Evolutionary conservation across 2,888 invertebrate species (phyloP).

Genomic region (Megastigmus dorsalis): DNA sequence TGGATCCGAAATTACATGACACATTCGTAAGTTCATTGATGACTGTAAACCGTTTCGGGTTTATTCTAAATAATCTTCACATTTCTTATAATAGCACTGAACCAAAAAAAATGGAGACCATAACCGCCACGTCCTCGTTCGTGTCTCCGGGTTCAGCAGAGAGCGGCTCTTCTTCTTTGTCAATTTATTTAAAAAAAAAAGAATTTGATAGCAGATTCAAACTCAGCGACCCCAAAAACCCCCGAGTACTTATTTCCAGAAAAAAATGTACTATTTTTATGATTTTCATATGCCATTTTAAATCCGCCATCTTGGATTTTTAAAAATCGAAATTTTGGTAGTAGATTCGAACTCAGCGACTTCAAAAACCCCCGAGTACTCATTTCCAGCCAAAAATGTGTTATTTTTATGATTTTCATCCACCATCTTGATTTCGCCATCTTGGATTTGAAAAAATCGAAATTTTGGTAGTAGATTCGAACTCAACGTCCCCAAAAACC

Average conservation of each 20-base stretch:
- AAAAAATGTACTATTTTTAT: no score
- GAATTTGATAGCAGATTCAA: no score
- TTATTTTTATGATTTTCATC: no score
- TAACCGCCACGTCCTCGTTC: no score
- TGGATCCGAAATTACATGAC: no score
- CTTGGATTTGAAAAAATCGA: no score
- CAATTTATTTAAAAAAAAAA: not conserved
- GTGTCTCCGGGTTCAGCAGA: not conserved
- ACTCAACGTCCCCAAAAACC: no score
- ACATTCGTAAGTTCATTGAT: no score
- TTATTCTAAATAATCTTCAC: not conserved
- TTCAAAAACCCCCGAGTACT: not conserved
- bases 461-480: no score
- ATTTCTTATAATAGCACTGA: not conserved
- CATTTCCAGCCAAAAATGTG: not conserved
- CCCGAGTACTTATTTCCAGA: not conserved
- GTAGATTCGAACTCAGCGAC: not conserved
- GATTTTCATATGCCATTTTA: slow-evolving; percentile 1
- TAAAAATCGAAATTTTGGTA: slow-evolving; percentile 1
- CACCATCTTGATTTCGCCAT: no score
- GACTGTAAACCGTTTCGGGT: no score
- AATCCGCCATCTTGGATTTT: not conserved
- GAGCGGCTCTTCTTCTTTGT: not conserved
- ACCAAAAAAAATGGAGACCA: not conserved
- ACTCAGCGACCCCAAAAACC: no score